Evolutionary conservation across 92 coral and sea anemone species (phyloP).

Genomic region (Parazoanthus swiftii): DNA sequence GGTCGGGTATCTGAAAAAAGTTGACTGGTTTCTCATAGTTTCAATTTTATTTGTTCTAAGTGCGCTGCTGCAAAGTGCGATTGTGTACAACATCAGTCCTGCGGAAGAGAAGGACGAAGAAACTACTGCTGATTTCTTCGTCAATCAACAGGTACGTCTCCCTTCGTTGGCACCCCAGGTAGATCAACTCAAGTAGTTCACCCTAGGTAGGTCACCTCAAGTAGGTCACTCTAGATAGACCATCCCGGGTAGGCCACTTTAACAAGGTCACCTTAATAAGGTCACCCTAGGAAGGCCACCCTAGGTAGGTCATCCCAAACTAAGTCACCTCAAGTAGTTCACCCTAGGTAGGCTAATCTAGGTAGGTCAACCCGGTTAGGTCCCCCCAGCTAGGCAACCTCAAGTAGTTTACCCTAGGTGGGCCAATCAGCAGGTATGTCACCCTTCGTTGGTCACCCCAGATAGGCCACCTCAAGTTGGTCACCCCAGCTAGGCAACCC

Average conservation of each 20-base stretch:
- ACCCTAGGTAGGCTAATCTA: not conserved
- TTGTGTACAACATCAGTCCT: conserved; percentile 12
- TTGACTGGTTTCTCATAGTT: conserved; percentile 34
- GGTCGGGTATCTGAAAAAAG: conserved; percentile 25
- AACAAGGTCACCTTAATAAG: no score
- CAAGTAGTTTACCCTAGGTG: not conserved
- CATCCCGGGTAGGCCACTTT: not conserved
- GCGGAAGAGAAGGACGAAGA: not conserved
- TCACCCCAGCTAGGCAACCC: no score
- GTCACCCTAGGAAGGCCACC: no score
- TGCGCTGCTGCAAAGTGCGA: conserved; percentile 19
- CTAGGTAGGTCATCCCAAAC: no score
- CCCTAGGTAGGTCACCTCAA: not conserved
- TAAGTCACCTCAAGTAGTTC: no score
- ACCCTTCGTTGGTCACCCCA: no score
- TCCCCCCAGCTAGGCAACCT: no score
- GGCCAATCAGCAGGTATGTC: not conserved
- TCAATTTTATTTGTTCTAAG: conserved; percentile 11
- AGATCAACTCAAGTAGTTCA: not conserved
- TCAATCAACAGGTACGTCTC: not conserved
- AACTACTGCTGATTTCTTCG: not conserved
- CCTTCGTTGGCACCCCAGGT: no score
- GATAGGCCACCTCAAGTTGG: no score
- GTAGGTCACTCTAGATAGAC: no score
- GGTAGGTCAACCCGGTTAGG: not conserved